Evolutionary conservation across 2,888 invertebrate species (phyloP).

Genomic region (Molorchus minor): DNA sequence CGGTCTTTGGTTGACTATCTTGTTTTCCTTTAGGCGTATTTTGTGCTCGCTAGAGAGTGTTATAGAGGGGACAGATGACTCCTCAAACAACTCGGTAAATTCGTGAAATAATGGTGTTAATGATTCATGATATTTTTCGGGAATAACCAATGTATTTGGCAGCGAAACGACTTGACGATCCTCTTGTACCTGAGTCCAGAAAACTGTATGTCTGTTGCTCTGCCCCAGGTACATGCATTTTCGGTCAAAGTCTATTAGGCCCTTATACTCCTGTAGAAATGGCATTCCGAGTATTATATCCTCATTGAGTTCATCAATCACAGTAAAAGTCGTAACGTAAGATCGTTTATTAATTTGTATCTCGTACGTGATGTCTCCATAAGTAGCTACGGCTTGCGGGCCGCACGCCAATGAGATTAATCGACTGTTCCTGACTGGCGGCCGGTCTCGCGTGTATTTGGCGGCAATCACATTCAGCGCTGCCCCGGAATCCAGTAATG

Average conservation of each 20-base stretch:
- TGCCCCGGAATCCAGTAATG: too few species aligned
- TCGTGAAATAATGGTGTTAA: not conserved
- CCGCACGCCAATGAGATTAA: too few species aligned
- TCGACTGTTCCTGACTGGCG: too few species aligned
- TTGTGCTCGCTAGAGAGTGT: conserved; percentile 3
- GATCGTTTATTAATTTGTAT: not conserved
- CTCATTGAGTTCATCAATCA: too few species aligned
- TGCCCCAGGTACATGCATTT: not conserved
- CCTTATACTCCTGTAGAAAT: not conserved
- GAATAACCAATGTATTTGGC: not conserved
- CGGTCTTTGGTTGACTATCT: conserved; percentile 1
- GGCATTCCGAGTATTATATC: not conserved
- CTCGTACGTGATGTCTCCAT: not conserved
- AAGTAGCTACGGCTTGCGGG: too few species aligned
- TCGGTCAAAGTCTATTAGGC: not conserved
- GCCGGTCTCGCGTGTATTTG: too few species aligned
- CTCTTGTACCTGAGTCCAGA: not conserved
- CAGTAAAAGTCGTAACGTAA: not conserved
- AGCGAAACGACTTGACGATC: not conserved
- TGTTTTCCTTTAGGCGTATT: not conserved
- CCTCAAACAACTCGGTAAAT: conserved; percentile 9
- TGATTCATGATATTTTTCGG: not conserved
- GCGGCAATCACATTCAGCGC: too few species aligned
- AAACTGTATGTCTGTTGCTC: not conserved
- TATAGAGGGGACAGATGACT: not conserved